Evolutionary conservation across 1,140 invertebrate species (phyloP).

Genomic region (Bombus confusus): DNA sequence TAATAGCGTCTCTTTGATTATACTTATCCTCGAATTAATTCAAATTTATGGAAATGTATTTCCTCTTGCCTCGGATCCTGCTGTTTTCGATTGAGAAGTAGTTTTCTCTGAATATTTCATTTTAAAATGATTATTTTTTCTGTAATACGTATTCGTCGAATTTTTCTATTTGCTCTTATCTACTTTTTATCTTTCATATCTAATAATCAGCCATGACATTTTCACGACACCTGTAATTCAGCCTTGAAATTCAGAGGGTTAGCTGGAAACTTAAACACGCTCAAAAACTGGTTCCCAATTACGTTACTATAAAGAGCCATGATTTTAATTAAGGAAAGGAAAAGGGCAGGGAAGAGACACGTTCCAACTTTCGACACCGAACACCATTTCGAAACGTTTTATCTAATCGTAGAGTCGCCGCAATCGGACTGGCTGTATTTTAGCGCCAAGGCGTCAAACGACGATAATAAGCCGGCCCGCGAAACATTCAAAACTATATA

Average conservation of each 20-base stretch:
- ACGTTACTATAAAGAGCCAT: too few species aligned
- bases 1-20: rapidly evolving
- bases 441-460: too few species aligned
- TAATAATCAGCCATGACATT: background rate
- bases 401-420: background rate
- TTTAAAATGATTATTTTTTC: too few species aligned
- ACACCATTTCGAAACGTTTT: background rate
- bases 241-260: background rate
- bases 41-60: background rate
- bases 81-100: too few species aligned
- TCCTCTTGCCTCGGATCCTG: too few species aligned
- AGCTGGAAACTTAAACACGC: too few species aligned
- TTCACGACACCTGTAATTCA: background rate
- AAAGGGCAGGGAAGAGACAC: background rate
- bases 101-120: too few species aligned
- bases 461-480: too few species aligned
- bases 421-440: background rate
- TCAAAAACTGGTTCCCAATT: background rate
- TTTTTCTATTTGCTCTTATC: background rate
- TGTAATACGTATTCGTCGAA: too few species aligned
- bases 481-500: too few species aligned
- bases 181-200: background rate
- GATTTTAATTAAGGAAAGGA: background rate
- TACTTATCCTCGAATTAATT: background rate
- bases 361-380: background rate